phyloP scores from a whole-genome alignment of 2,797 vertebrate species.

The Poecile montanus region DNA sequence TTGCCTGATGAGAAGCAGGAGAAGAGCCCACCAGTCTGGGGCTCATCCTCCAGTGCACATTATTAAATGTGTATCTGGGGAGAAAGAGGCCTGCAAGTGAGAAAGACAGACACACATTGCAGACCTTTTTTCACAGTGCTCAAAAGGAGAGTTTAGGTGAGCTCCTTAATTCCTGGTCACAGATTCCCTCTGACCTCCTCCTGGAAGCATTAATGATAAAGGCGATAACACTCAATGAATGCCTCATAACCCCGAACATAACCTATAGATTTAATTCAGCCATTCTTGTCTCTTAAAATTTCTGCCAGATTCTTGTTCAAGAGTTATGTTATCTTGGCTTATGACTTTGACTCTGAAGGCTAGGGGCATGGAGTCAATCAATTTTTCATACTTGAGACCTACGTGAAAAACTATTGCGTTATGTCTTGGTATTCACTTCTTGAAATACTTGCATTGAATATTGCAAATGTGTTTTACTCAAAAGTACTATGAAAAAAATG shows the following conservation, averaged over 20 bases:
- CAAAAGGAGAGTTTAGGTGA: not conserved
- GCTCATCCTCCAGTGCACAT: not conserved
- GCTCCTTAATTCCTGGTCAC: not conserved
- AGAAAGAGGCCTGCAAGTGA: not conserved
- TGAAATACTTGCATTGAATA: not conserved
- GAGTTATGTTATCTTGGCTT: constrained; percentile 26
- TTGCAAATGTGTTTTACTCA: not conserved
- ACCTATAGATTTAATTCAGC: constrained; percentile 48
- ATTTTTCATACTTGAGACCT: constrained; percentile 17
- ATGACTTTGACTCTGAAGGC: constrained; percentile 41
- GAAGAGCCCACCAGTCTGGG: fast-evolving
- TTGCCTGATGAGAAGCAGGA: not conserved
- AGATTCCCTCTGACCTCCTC: constrained; percentile 9
- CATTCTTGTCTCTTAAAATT: constrained; percentile 10
- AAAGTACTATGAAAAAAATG: not conserved
- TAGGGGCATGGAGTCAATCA: constrained; percentile 30
- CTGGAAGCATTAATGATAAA: constrained; percentile 5
- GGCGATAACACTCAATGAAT: not conserved
- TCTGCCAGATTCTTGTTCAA: not conserved
- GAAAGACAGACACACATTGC: not conserved
- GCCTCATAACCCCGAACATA: not conserved
- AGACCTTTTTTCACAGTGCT: not conserved
- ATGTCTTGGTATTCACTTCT: not conserved
- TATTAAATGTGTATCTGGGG: not conserved
- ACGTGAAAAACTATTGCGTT: not conserved